A percentile compares a stretch with the other conserved stretches of the same genome.
Evolutionary conservation across 2,888 invertebrate species (phyloP).

Genomic region (Sympetrum striolatum): DNA sequence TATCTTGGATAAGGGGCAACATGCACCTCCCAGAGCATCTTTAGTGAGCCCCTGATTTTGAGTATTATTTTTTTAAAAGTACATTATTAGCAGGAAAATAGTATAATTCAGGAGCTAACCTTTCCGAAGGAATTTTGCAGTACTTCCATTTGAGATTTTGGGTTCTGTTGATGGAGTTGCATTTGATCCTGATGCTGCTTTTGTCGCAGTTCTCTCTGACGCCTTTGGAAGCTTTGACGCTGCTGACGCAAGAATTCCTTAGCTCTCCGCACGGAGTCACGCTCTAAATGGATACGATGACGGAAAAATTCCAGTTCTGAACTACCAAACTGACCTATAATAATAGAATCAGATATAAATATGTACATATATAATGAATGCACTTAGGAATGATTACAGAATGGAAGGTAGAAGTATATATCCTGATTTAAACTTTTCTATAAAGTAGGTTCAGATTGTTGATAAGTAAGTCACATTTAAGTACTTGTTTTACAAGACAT

Average conservation of each 20-base stretch:
- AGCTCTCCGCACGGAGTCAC: constrained; percentile 84
- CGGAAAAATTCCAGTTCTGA: constrained; percentile 83
- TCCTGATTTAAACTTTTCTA: no score
- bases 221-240: constrained; percentile 71
- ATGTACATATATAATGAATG: not conserved
- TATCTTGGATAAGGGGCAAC: no score
- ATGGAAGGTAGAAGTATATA: not conserved
- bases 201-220: constrained; percentile 65
- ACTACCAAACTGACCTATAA: constrained; percentile 54
- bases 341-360: not conserved
- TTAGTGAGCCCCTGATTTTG: not conserved
- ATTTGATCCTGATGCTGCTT: constrained; percentile 62
- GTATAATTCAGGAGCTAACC: not conserved
- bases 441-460: no score
- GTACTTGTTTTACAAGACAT: no score
- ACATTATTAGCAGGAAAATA: not conserved
- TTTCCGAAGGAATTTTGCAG: constrained; percentile 15
- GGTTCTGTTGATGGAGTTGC: constrained; percentile 63
- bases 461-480: no score
- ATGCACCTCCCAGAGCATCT: no score
- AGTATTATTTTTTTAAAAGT: not conserved
- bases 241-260: constrained; percentile 76
- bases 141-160: constrained; percentile 47
- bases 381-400: not conserved
- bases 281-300: constrained; percentile 79